Evolutionary conservation across 1,140 invertebrate species (phyloP).

Genomic region (Scaptomyza montana): DNA sequence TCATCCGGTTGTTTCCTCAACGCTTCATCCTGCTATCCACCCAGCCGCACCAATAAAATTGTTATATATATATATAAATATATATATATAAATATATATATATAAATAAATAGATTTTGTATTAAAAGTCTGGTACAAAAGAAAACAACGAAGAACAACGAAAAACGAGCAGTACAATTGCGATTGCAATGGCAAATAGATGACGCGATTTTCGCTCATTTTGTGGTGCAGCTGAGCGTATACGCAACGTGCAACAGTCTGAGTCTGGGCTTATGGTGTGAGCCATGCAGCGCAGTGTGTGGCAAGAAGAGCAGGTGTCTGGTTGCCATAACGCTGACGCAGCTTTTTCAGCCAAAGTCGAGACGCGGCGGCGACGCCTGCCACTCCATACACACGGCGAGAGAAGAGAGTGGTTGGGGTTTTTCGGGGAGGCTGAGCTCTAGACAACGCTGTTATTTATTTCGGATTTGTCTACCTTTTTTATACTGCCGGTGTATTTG

Average conservation of each 20-base stretch:
- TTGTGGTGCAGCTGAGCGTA: conserved; percentile 81
- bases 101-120: conserved; percentile 49
- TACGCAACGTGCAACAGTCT: conserved; percentile 65
- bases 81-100: conserved; percentile 60
- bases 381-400: conserved; percentile 23
- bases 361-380: conserved; percentile 50
- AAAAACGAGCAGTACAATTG: conserved; percentile 28
- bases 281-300: conserved; percentile 3
- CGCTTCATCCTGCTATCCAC: conserved; percentile 17
- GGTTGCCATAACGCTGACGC: conserved; percentile 77
- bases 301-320: conserved; percentile 40
- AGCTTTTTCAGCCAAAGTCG: conserved; percentile 41
- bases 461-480: conserved; percentile 80
- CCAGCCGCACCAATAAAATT: too few relatives aligned
- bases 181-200: conserved; percentile 75
- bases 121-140: conserved; percentile 69
- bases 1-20: background rate
- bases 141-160: background rate
- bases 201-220: conserved; percentile 68
- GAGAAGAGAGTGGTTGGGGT: background rate
- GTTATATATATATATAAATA: conserved; percentile 36
- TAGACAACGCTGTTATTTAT: conserved; percentile 79
- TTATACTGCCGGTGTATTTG: too few relatives aligned
- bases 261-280: background rate
- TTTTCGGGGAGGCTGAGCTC: background rate